Base-by-base conservation (phyloP, 2,797 vertebrate species). In the Phataginus tetradactyla region DNA sequence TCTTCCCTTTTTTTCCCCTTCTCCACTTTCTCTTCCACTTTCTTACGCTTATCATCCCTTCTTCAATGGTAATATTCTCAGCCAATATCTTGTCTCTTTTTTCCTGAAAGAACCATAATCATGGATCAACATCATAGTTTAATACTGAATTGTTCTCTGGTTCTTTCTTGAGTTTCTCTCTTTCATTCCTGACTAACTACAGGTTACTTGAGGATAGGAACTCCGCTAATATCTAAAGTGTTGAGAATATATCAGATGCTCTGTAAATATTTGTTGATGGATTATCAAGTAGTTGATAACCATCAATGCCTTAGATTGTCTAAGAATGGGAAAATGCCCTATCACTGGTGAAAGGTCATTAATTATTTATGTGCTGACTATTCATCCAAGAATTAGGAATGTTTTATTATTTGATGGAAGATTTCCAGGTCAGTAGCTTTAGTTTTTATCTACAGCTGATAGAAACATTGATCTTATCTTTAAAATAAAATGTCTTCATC, bases 401-500 rank as follows among this genome's bases (percentile, higher is more conserved):
- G 64, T n/a, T 95, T 91, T 34, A 39, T 64, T 69, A 69, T 34
- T 86, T 64, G 17, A 63, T 75, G 69, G 37, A 92, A 89, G 34
- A 72, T 86, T 29, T 88, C 27, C 85, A 90, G 39, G 20, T 75
- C 8, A 32, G 74, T n/a, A 87, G n/a, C 7, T 53, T 93, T 55
- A 72, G 79, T 92, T 86, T 92, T 89, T 77, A 94, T 94, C 74
- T 74, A 79, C 0, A 37, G 10, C 27, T 61, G 29, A 78, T 69
- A 57, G 74, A 93, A 86, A 90, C 17, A 49, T 49, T 90, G 37
- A 14, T 72, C 27, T 93, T 91, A 71, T 18, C 42, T 55, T 61
- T 85, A 93, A 94, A 87, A 84, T 78, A 63, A 81, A 89, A 83
- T 84, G n/a, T 74, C 90, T 68, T 17, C 18, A 63, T 84, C 13